Conservation (phyloP, 1,140 invertebrate genomes). For the Asbolus verrucosus region DNA sequence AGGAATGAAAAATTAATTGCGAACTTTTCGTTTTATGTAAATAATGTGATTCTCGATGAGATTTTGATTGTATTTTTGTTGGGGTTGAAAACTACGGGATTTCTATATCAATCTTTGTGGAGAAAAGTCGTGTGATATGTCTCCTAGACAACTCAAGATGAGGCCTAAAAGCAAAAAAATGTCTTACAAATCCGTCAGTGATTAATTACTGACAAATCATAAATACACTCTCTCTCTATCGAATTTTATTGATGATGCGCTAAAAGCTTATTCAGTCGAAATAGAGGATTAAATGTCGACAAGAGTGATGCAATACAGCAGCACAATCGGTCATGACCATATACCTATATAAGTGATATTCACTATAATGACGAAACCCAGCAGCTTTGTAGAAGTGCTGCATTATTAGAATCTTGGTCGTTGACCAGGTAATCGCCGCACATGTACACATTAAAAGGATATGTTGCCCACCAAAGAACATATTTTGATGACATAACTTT, state of each 20-base stretch:
- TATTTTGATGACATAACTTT: conserved; percentile 20
- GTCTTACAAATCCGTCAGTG: conserved; percentile 20
- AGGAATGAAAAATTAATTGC: conserved; percentile 10
- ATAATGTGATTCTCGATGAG: not conserved
- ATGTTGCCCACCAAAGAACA: not conserved
- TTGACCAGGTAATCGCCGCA: conserved; percentile 21
- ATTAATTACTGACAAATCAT: conserved; percentile 34
- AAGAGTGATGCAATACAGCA: not conserved
- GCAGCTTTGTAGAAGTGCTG: conserved; percentile 4
- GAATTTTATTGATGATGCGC: conserved; percentile 34
- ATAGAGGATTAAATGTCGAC: not conserved
- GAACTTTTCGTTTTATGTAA: conserved; percentile 1
- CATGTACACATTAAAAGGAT: conserved; percentile 28
- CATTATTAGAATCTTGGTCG: conserved; percentile 9
- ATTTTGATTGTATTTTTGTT: not conserved
- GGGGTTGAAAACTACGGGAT: no score
- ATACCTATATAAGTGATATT: not conserved
- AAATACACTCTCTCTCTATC: conserved; percentile 13
- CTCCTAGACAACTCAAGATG: not conserved
- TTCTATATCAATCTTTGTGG: no score
- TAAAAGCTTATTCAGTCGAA: conserved; percentile 12
- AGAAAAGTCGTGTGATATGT: not conserved
- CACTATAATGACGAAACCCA: conserved; percentile 5
- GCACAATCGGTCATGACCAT: conserved; percentile 13
- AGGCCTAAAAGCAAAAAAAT: conserved; percentile 26